Evolutionary conservation across 2,113 vertebrate species (phyloP), one percentile per base, ranked within the genome.

Genomic region (Eolophus roseicapilla): DNA sequence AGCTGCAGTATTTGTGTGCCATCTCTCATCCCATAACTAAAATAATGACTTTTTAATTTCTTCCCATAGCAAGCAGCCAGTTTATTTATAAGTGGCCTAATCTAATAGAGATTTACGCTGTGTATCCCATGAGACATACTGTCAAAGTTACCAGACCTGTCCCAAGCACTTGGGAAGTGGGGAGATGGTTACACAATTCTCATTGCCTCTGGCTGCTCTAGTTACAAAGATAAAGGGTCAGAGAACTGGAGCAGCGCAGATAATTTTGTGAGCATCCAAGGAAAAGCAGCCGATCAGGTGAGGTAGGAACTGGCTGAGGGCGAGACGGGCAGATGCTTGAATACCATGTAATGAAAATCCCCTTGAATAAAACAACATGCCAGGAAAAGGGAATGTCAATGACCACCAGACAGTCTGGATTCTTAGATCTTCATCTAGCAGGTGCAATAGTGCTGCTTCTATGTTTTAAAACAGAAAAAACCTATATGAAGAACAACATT

Each of bases 161-260:
- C 96, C 88, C 73, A 76, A 83, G 86, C 90, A 85, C 74, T 90
- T 86, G 90, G 93, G 90, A 94, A 93, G 95, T 86, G 92, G 88
- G 92, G 91, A 79, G 88, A 79, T 85, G 77, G 95, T 96, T 96
- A 93, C 93, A 95, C 95, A 96, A 96, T 95, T 93, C 88, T 93
- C 96, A 96, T 93, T 95, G 95, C 95, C 88, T 84, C 90, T 15
- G 53, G 93, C 92, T 96, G 96, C 50, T 94, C 95, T 49, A 96
- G 83, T 93, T 97, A 79, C 5, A 85, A 78, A 95, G 93, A 96
- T 90, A 95, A 93, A 93, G 86, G 96, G 95, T 95, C 92, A 94
- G 77, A 94, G 92, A 96, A 97, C 47, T 96, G 86, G 93, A 96
- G 90, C 95, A 93, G 65, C 2, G 2, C 77, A 95, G 90, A 84